phyloP scores from a whole-genome alignment of 2,797 vertebrate species.

The Helostoma temminkii region DNA sequence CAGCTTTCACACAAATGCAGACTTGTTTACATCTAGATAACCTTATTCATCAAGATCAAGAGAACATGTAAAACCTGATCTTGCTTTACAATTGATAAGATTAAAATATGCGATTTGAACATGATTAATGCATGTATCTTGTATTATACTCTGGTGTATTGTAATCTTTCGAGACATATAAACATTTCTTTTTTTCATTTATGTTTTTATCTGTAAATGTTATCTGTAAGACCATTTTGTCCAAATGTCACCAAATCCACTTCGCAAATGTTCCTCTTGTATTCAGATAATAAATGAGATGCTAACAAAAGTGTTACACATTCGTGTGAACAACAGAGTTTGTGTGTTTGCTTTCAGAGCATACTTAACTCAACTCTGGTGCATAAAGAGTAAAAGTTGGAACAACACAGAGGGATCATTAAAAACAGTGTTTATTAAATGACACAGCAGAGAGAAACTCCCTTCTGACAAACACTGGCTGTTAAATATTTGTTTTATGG shows the following conservation, averaged over 20 bases:
- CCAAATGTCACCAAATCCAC: not conserved
- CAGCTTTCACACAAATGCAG: slow-evolving; percentile 5
- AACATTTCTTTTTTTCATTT: too few relatives aligned
- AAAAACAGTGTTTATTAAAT: slow-evolving; percentile 49
- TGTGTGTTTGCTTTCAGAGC: slow-evolving; percentile 16
- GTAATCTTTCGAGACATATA: too few relatives aligned
- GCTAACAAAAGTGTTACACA: not conserved
- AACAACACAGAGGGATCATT: slow-evolving; percentile 54
- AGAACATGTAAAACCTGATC: not conserved
- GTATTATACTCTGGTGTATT: not conserved
- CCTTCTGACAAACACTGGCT: slow-evolving; percentile 66
- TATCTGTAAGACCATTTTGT: too few relatives aligned
- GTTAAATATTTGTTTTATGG: slow-evolving; percentile 73
- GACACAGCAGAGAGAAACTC: slow-evolving; percentile 55
- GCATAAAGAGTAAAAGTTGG: slow-evolving; percentile 46
- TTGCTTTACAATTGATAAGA: not conserved
- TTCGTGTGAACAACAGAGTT: slow-evolving; percentile 15
- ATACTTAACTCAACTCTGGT: slow-evolving; percentile 2
- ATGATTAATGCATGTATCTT: slow-evolving; percentile 3
- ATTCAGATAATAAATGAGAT: not conserved
- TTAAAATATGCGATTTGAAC: not conserved
- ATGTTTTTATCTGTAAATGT: too few relatives aligned
- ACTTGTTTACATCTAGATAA: not conserved
- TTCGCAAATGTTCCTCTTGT: not conserved
- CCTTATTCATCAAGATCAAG: not conserved